phyloP scores from a whole-genome alignment of 2,113 vertebrate species.

The Phylloscopus trochiloides region DNA sequence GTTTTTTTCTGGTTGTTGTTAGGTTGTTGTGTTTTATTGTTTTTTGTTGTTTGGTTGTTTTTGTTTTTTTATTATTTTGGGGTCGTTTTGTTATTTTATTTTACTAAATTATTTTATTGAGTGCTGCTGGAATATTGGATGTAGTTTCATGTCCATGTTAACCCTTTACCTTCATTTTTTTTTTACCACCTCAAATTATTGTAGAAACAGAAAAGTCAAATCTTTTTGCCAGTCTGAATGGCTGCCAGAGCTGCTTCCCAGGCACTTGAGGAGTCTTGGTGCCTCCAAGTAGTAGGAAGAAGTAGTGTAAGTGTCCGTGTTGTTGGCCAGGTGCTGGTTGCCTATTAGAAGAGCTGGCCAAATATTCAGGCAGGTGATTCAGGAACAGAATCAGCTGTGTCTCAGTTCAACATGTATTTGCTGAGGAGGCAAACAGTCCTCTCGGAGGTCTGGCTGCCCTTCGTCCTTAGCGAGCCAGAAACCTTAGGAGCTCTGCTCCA shows the following conservation, averaged over 20 bases:
- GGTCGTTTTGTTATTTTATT: not conserved
- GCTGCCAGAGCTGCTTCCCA: not conserved
- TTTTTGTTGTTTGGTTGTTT: not conserved
- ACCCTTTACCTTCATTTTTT: not conserved
- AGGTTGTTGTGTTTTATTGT: not conserved
- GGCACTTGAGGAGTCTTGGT: not conserved
- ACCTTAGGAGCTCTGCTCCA: not conserved
- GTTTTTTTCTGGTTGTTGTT: not conserved
- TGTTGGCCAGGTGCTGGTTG: not conserved
- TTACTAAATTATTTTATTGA: not conserved
- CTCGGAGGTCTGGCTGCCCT: not conserved
- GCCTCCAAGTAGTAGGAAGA: not conserved
- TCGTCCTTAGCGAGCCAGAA: not conserved
- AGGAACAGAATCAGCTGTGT: not conserved
- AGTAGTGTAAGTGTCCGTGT: rapidly evolving
- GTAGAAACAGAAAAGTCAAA: not conserved
- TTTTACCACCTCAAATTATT: not conserved
- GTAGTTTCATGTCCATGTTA: not conserved
- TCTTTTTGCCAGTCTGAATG: not conserved
- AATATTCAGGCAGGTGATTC: not conserved
- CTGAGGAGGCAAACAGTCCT: not conserved
- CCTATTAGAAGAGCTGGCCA: not conserved
- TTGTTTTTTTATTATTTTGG: too few relatives aligned
- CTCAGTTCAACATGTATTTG: not conserved
- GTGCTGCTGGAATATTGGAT: not conserved